Conservation (phyloP, 2,113 vertebrate species). For the Gallinago paraguaiae region DNA sequence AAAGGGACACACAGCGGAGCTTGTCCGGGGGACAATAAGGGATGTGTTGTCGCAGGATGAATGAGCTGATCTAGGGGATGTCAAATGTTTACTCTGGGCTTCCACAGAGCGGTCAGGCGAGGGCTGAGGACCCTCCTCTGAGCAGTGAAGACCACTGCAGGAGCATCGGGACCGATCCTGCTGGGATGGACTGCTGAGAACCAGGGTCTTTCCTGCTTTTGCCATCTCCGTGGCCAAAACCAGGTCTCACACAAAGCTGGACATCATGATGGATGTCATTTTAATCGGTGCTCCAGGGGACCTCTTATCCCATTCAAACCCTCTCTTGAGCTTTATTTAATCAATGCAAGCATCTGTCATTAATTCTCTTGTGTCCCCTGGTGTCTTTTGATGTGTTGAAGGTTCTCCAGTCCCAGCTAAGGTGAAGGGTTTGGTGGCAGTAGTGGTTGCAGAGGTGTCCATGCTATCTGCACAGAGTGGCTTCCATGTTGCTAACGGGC, state of each 20-base stretch:
- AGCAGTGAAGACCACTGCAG: accelerated
- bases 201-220: not conserved
- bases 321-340: not conserved
- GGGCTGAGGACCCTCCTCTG: accelerated
- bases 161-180: accelerated
- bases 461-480: accelerated
- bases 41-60: slow-evolving; percentile 55
- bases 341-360: not conserved
- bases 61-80: slow-evolving; percentile 31
- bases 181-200: no score
- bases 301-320: not conserved
- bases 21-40: slow-evolving; percentile 65
- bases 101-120: not conserved
- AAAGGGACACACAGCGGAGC: slow-evolving; percentile 34
- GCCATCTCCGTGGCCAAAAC: not conserved
- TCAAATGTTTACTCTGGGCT: slow-evolving; percentile 74
- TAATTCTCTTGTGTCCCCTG: not conserved
- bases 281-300: not conserved
- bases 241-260: not conserved
- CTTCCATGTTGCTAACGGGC: not conserved
- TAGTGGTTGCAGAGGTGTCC: accelerated
- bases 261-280: accelerated
- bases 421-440: not conserved
- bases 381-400: accelerated
- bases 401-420: accelerated